A percentile compares a stretch with the other conserved stretches of the same genome.
Conservation (phyloP, 2,113 vertebrate species). For the Perca flavescens region DNA sequence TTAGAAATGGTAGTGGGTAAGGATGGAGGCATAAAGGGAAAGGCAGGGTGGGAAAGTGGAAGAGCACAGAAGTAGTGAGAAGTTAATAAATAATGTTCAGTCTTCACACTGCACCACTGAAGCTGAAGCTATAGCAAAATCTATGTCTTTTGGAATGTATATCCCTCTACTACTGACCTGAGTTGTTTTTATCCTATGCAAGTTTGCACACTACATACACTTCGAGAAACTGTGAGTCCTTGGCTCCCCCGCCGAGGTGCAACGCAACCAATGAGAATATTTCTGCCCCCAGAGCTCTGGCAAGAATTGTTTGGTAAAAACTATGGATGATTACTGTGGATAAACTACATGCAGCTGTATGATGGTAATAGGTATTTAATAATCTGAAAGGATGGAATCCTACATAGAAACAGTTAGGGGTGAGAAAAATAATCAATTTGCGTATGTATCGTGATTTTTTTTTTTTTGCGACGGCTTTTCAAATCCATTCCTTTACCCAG, state of each 20-base stretch:
- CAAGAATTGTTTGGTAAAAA: neutral
- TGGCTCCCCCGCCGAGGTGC: neutral
- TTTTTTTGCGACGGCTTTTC: too few species aligned
- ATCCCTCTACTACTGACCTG: neutral
- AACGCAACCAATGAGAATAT: neutral
- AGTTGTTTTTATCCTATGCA: neutral
- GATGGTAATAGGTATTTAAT: too few species aligned
- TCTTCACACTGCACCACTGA: conserved; percentile 4
- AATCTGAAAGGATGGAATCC: too few species aligned
- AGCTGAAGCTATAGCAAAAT: neutral
- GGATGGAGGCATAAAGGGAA: conserved; percentile 14
- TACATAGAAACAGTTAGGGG: too few species aligned
- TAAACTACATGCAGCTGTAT: neutral
- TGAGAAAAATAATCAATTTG: too few species aligned
- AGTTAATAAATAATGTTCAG: conserved; percentile 2
- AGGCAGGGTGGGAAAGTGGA: neutral
- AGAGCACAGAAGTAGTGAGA: neutral
- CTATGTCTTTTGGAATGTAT: neutral
- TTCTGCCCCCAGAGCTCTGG: neutral
- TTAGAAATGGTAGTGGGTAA: conserved; percentile 5
- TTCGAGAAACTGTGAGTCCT: conserved; percentile 9
- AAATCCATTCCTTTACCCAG: too few species aligned
- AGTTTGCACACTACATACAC: neutral
- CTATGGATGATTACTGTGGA: neutral
- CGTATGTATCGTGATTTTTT: too few species aligned